A percentile compares a stretch with the other conserved stretches of the same genome.
Conservation (phyloP, 23 tunicate genomes). For the Styela clava region DNA sequence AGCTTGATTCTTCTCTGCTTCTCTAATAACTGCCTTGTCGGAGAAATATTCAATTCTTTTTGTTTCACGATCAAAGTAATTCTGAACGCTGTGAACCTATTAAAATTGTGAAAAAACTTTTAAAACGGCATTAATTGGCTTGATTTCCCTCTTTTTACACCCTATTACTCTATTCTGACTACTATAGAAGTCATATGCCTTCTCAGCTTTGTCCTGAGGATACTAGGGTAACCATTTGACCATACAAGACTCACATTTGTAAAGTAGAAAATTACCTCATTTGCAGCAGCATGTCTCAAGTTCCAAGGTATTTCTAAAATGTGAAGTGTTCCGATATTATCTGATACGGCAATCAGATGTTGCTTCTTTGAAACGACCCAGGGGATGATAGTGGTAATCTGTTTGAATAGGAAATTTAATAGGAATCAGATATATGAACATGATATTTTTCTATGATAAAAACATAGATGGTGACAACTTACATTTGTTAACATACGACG, state of each 20-base stretch:
- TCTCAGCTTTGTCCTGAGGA: no score
- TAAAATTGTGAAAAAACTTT: background rate
- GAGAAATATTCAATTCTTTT: slow-evolving; percentile 66
- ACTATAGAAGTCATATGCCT: background rate
- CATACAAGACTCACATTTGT: no score
- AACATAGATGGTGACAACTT: no score
- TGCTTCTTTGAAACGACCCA: slow-evolving; percentile 84
- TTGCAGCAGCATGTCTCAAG: slow-evolving; percentile 61
- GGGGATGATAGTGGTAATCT: slow-evolving; percentile 75
- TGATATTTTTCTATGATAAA: no score
- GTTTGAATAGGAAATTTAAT: no score
- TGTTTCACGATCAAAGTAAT: slow-evolving; percentile 72
- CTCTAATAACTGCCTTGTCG: slow-evolving; percentile 24
- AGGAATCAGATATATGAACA: no score
- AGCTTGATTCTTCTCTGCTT: background rate
- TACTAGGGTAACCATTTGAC: no score
- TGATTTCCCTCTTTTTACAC: no score
- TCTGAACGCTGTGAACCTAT: slow-evolving; percentile 40
- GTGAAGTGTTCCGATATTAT: slow-evolving; percentile 91
- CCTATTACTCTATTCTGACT: background rate
- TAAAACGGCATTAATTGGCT: no score
- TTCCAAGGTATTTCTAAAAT: slow-evolving; percentile 98
- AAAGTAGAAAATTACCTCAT: slow-evolving; percentile 78
- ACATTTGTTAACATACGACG: no score
- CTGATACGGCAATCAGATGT: slow-evolving; percentile 87